Evolutionary conservation across 2,797 vertebrate species (phyloP).

Genomic region (Amblyopsis hoosieri): DNA sequence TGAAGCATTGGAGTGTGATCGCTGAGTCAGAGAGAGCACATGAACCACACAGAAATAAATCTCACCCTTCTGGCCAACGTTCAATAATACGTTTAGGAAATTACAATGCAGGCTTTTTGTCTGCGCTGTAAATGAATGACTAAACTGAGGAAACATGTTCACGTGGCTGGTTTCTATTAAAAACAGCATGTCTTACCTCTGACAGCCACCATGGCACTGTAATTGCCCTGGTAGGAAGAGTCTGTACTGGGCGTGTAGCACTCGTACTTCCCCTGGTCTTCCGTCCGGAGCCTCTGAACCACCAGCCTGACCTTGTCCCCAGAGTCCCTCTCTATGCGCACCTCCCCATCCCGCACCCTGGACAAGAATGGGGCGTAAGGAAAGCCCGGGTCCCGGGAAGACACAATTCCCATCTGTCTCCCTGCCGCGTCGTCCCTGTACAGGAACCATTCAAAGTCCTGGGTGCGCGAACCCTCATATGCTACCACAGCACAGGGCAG

Average conservation of each 20-base stretch:
- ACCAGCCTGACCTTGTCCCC: constrained; percentile 79
- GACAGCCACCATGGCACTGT: constrained; percentile 80
- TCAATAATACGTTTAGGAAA: constrained; percentile 6
- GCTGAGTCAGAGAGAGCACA: constrained; percentile 10
- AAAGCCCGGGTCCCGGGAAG: constrained; percentile 83
- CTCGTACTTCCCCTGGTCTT: constrained; percentile 86
- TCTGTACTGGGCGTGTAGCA: constrained; percentile 91
- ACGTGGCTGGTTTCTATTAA: neutral
- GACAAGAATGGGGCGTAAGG: constrained; percentile 76
- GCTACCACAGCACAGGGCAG: constrained; percentile 81
- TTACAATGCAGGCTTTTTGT: neutral
- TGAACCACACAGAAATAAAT: neutral
- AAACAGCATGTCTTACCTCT: constrained; percentile 73
- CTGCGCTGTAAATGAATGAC: neutral
- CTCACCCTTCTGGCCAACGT: neutral
- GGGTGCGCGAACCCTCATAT: constrained; percentile 81
- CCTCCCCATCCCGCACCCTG: constrained; percentile 80
- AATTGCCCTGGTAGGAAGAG: constrained; percentile 82
- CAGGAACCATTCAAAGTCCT: constrained; percentile 91
- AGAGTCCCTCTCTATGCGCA: constrained; percentile 82
- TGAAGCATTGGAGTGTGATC: constrained; percentile 2
- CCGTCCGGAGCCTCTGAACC: constrained; percentile 78
- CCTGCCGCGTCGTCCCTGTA: constrained; percentile 74
- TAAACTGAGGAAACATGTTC: neutral
- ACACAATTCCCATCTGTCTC: constrained; percentile 81